These are phyloP conservation scores for Centropristis striata DNA, from an alignment of 2,113 vertebrate species.

Conservation along the genomic window DNA sequence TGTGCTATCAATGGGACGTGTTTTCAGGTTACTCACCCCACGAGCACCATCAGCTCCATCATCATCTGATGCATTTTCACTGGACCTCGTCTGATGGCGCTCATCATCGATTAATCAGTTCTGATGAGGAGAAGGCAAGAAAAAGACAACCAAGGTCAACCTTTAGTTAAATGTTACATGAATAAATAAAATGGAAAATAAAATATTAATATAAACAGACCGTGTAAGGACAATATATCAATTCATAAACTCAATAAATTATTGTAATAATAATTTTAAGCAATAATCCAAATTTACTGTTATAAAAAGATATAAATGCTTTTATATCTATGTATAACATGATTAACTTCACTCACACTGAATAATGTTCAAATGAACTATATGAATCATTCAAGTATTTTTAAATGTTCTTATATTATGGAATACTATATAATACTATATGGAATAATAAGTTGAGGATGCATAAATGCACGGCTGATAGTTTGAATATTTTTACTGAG, in stretches of 20 bases:
- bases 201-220: background rate
- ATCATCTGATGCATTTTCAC: conserved; percentile 52
- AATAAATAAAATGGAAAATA: background rate
- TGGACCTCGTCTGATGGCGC: background rate
- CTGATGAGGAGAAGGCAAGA: background rate
- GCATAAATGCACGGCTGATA: too few relatives aligned
- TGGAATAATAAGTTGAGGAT: too few relatives aligned
- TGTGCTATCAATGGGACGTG: background rate
- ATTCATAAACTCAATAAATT: background rate
- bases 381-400: too few relatives aligned
- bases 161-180: background rate
- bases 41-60: conserved; percentile 51
- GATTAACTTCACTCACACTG: too few relatives aligned
- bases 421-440: too few relatives aligned
- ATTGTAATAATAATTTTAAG: too few relatives aligned
- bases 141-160: background rate
- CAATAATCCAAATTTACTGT: too few relatives aligned
- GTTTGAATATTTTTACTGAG: too few relatives aligned
- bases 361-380: too few relatives aligned
- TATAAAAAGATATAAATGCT: too few relatives aligned
- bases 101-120: conserved; percentile 33
- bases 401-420: too few relatives aligned
- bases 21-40: conserved; percentile 70
- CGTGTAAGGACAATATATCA: background rate
- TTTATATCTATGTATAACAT: too few relatives aligned